A percentile compares a stretch with the other conserved stretches of the same genome.
Evolutionary conservation across 2,797 vertebrate species (phyloP).

Genomic region (Cuniculus paca): DNA sequence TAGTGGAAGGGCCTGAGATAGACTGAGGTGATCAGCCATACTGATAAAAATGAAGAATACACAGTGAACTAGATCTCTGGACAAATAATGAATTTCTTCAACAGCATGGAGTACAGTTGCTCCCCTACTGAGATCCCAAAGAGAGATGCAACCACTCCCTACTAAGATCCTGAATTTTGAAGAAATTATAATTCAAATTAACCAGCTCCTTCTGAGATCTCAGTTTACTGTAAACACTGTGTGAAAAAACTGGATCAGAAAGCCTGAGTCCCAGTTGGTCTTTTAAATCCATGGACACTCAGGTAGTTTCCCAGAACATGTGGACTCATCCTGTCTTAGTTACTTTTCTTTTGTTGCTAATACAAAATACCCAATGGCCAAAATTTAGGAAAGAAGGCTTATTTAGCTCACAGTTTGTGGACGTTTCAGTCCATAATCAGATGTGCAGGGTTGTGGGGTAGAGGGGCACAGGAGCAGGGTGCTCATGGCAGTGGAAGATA

Average conservation of each 20-base stretch:
- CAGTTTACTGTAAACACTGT: neutral
- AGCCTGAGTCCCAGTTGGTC: neutral
- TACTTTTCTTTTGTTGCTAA: neutral
- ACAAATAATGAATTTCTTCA: neutral
- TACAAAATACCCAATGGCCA: neutral
- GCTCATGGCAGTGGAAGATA: neutral
- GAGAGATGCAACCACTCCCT: neutral
- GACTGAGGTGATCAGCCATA: neutral
- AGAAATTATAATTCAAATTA: neutral
- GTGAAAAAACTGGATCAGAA: neutral
- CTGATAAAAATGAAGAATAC: neutral
- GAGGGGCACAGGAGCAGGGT: neutral
- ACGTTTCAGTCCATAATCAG: neutral
- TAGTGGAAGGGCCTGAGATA: neutral
- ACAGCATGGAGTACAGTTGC: neutral
- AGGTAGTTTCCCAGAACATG: neutral
- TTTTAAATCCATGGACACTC: neutral
- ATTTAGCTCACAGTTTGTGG: neutral
- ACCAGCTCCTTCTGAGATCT: neutral
- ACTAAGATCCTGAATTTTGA: neutral
- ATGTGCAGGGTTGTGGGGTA: no score
- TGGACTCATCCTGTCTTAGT: neutral
- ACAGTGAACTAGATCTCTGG: neutral
- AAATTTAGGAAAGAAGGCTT: neutral
- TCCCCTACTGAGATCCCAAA: neutral